Percentiles rank a stretch among this genome's conserved stretches.
Conservation (phyloP, 1,140 invertebrate genomes). For the Araneus ventricosus region DNA sequence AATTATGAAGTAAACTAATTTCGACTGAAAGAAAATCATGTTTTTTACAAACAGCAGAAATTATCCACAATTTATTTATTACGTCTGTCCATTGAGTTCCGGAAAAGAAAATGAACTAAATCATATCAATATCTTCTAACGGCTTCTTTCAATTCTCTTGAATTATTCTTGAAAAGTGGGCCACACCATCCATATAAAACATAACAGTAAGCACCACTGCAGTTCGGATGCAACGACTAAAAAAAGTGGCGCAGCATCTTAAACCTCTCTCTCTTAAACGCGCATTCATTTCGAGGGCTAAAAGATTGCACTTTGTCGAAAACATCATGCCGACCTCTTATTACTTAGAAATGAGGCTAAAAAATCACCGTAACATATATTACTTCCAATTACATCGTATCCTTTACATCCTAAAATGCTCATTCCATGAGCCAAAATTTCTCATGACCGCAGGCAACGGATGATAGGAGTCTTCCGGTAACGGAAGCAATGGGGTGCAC, state of each 20-base stretch:
- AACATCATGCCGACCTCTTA: background rate
- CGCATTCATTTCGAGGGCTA: constrained; percentile 6
- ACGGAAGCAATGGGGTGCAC: constrained; percentile 43
- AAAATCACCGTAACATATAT: constrained; percentile 27
- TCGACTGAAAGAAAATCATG: too few relatives aligned
- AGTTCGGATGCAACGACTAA: background rate
- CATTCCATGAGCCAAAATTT: constrained; percentile 55
- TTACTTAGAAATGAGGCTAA: constrained; percentile 21
- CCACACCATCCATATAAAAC: background rate
- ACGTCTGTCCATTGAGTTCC: too few relatives aligned
- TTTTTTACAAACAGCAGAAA: too few relatives aligned
- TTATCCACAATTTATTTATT: too few relatives aligned
- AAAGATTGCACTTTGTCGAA: background rate
- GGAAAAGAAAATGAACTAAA: background rate
- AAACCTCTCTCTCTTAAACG: constrained; percentile 1
- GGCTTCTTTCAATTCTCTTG: background rate
- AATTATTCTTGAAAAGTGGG: background rate
- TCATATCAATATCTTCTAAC: background rate
- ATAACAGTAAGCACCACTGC: background rate
- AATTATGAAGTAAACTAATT: too few relatives aligned
- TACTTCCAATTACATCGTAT: constrained; percentile 50
- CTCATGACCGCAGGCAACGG: constrained; percentile 10
- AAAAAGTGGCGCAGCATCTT: background rate
- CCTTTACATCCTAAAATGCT: constrained; percentile 45
- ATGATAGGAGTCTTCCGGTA: constrained; percentile 54